Evolutionary conservation across 2,888 invertebrate species (phyloP).

Genomic region (Pollenia amentaria): DNA sequence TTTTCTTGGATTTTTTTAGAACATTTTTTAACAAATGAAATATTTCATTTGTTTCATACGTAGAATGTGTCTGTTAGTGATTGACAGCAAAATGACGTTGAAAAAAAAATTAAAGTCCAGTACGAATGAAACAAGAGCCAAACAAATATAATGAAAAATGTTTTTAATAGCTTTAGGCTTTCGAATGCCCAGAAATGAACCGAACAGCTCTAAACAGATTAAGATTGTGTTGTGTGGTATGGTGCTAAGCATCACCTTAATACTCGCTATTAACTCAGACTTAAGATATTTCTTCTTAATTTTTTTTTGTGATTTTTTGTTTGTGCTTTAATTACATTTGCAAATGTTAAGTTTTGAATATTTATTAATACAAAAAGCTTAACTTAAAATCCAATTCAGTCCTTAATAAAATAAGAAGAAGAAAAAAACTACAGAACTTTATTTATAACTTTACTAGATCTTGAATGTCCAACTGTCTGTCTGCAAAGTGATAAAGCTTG

Average conservation of each 20-base stretch:
- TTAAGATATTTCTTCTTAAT: slow-evolving; percentile 38
- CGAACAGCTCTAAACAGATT: slow-evolving; percentile 25
- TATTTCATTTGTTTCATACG: slow-evolving; percentile 45
- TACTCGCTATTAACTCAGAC: slow-evolving; percentile 62
- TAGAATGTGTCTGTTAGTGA: slow-evolving; percentile 47
- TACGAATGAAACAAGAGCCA: slow-evolving; percentile 35
- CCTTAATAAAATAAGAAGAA: background rate
- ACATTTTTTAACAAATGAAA: slow-evolving; percentile 21
- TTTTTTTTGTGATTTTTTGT: slow-evolving; percentile 27
- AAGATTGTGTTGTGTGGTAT: slow-evolving; percentile 38
- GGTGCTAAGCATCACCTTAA: slow-evolving; percentile 60
- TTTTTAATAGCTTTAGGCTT: slow-evolving; percentile 58
- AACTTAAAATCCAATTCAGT: slow-evolving; percentile 41
- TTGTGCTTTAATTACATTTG: slow-evolving; percentile 70
- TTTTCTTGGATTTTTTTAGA: slow-evolving; percentile 30
- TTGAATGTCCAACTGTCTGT: slow-evolving; percentile 53
- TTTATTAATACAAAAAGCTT: slow-evolving; percentile 47
- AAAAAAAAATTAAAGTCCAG: slow-evolving; percentile 46
- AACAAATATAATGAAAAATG: slow-evolving; percentile 65
- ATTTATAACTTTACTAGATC: slow-evolving; percentile 48
- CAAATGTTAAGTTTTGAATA: slow-evolving; percentile 64
- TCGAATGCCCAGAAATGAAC: slow-evolving; percentile 40
- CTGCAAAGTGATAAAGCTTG: slow-evolving; percentile 70
- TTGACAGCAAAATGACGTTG: slow-evolving; percentile 69
- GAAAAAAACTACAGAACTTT: slow-evolving; percentile 26